Percentiles rank a stretch among this genome's conserved stretches.
Evolutionary conservation across 2,113 vertebrate genomes (phyloP).

Genomic region (Xenus cinereus): DNA sequence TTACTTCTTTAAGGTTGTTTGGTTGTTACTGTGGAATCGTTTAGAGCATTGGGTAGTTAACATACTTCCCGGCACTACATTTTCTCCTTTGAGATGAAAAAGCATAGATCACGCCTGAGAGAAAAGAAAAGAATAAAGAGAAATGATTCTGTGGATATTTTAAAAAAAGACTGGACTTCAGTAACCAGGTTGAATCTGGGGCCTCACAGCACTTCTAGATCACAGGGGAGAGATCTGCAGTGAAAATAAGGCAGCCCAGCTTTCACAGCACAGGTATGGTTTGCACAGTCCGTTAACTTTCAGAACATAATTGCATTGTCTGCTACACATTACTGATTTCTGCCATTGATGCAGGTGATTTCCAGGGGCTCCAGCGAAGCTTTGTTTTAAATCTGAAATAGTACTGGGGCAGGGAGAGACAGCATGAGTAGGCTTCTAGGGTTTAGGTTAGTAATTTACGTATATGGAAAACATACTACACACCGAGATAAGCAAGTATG

Average conservation of each 20-base stretch:
- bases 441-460: background rate
- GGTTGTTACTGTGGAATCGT: background rate
- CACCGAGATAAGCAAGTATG: background rate
- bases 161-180: background rate
- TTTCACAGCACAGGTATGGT: accelerated
- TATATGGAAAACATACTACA: background rate
- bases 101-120: background rate
- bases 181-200: background rate
- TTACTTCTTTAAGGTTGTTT: background rate
- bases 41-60: background rate
- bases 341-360: background rate
- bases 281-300: background rate
- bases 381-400: background rate
- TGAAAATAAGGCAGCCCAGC: background rate
- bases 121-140: background rate
- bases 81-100: background rate
- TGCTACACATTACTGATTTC: background rate
- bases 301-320: background rate
- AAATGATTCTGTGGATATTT: background rate
- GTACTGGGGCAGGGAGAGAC: accelerated
- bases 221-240: background rate
- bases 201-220: background rate
- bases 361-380: background rate
- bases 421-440: accelerated
- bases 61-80: background rate